Percentiles rank a stretch among this genome's conserved stretches.
These are phyloP conservation scores for Willisornis vidua DNA, from an alignment of 2,113 vertebrate species.

Conservation along the genomic window DNA sequence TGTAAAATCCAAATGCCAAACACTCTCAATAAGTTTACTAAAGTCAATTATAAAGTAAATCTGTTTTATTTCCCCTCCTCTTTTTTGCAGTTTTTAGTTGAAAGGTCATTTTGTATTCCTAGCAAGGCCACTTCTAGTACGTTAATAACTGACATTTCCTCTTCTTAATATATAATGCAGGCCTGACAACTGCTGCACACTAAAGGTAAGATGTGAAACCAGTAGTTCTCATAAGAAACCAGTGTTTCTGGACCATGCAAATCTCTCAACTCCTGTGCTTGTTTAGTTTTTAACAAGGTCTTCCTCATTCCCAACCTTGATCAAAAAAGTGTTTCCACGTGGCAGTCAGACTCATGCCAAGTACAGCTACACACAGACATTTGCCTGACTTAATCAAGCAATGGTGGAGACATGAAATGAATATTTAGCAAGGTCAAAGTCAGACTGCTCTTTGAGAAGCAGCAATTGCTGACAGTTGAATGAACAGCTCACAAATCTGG, in stretches of 20 bases:
- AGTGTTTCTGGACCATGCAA: conserved; percentile 48
- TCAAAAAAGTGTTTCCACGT: conserved; percentile 56
- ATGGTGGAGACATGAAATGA: conserved; percentile 24
- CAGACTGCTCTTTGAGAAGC: conserved; percentile 36
- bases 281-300: conserved; percentile 66
- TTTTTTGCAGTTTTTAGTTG: conserved; percentile 30
- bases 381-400: conserved; percentile 46
- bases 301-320: conserved; percentile 61
- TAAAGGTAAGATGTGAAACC: conserved; percentile 56
- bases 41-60: conserved; percentile 48
- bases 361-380: conserved; percentile 13
- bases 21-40: conserved; percentile 35
- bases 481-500: conserved; percentile 33
- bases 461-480: conserved; percentile 45
- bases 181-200: conserved; percentile 22
- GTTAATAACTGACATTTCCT: conserved; percentile 73
- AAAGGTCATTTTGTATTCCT: conserved; percentile 56
- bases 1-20: conserved; percentile 54
- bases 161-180: conserved; percentile 50
- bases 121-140: conserved; percentile 52
- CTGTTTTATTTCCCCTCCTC: conserved; percentile 50
- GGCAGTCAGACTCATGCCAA: conserved; percentile 35
- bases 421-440: conserved; percentile 59
- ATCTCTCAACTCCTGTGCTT: conserved; percentile 22
- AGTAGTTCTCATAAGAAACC: conserved; percentile 22